Base-by-base conservation (phyloP, 2,797 vertebrate genomes). In the Sebastes goodei region DNA sequence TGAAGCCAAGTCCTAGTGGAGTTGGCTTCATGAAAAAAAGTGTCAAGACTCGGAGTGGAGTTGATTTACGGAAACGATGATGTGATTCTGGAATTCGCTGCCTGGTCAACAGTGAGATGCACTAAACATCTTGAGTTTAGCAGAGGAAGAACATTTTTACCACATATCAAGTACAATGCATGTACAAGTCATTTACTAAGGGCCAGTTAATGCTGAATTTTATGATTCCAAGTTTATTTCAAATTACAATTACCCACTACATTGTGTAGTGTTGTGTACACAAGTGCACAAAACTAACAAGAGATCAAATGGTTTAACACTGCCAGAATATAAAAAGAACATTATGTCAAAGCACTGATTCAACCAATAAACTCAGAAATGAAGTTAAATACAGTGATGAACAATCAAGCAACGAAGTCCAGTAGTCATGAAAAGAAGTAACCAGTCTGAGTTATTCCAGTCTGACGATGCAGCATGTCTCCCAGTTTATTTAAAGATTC, bases 21-120 rank as follows among this genome's bases (percentile, higher is more conserved):
- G 56, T 20, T 23, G 10, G 15, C 23, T 56, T 15, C 35, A 27
- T 1, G 2, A 21, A 64, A 11, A 11, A 20, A 55, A 38, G 7
- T 21, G 7, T 29, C 55, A 7, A 32, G 15, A 30, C 46, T 61
- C 46, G 0, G 42, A 42, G 32, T 67, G 59, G 76, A 71, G 68
- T 84, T 73, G 72, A 84, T 83, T 89, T 80, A 65, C 78, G 79
- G 87, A 89, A 90, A 86, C 80, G 8, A 15, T 49, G 7, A 20
- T 32, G 20, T 55, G 33, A 56, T 57, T 30, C 10, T 29, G 9
- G 42, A 62, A 62, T 56, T 33, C 27, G 42, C 10, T 10, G 27
- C 29, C 29, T 46, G 33, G 70, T 72, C 57, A 49, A 33, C 20
- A 49, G 10, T 27, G 20, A 66, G 33, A 66, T 5, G 2, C 11